These are phyloP conservation scores for Leucozona laternaria DNA, from an alignment of 2,888 invertebrate species.

Conservation along the genomic window DNA sequence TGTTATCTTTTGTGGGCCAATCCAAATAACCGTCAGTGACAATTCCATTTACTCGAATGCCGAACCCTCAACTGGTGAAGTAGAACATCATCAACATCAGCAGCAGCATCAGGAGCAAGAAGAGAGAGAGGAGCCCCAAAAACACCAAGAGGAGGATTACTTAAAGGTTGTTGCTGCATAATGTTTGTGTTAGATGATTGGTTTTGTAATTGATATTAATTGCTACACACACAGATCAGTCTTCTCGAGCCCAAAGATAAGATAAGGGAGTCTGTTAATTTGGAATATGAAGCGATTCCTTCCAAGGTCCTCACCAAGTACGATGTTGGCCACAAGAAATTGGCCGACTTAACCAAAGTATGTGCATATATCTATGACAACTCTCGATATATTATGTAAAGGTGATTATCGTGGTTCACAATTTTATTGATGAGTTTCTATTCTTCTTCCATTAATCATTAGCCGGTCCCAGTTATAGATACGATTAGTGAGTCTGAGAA, in stretches of 20 bases:
- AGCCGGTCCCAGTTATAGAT: conserved; percentile 90
- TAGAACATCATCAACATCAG: neutral
- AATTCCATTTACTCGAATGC: conserved; percentile 58
- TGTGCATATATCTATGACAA: conserved; percentile 49
- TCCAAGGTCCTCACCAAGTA: conserved; percentile 81
- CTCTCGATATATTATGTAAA: neutral
- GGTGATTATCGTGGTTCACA: neutral
- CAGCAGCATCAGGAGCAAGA: neutral
- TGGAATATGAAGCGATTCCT: conserved; percentile 81
- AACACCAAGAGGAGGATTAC: conserved; percentile 58
- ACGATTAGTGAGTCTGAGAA: conserved; percentile 91
- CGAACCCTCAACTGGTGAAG: conserved; percentile 36
- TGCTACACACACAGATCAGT: conserved; percentile 58
- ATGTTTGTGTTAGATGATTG: neutral
- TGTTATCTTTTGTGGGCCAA: conserved; percentile 58
- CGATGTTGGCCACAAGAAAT: conserved; percentile 81
- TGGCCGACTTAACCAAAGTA: conserved; percentile 80
- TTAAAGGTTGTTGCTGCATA: conserved; percentile 45
- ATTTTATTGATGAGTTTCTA: conserved; percentile 20
- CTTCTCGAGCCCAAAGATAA: conserved; percentile 77
- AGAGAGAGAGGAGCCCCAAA: neutral
- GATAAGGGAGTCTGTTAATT: conserved; percentile 81
- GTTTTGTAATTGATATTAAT: conserved; percentile 34
- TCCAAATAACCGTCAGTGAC: conserved; percentile 34
- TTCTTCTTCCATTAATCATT: conserved; percentile 38